Percentiles rank a stretch among this genome's conserved stretches.
Conservation (phyloP, 2,888 invertebrate species). For the Tiphia femorata region DNA sequence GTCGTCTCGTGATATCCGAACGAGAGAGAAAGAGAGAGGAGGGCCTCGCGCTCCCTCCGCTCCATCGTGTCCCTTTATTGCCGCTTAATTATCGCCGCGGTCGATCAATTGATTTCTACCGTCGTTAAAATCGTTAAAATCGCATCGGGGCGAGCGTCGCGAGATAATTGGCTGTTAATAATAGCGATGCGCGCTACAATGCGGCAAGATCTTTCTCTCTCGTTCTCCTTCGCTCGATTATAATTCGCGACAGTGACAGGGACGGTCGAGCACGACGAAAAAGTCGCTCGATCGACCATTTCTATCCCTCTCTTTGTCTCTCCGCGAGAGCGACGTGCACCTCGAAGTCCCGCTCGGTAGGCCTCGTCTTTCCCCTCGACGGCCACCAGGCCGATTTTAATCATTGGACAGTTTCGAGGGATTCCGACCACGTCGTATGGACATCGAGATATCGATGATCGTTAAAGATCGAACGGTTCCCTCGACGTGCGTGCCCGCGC, state of each 20-base stretch:
- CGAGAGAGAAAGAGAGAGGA: no score
- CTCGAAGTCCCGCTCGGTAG: not conserved
- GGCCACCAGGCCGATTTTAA: not conserved
- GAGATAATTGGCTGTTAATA: not conserved
- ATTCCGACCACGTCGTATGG: slow-evolving; percentile 7
- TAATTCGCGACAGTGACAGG: not conserved
- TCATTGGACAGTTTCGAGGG: not conserved
- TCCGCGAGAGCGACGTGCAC: not conserved
- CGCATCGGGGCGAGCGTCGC: no score
- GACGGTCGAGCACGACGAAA: not conserved
- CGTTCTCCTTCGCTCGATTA: not conserved
- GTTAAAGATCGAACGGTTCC: slow-evolving; percentile 27
- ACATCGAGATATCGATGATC: slow-evolving; percentile 15
- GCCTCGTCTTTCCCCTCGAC: no score
- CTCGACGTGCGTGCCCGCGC: not conserved
- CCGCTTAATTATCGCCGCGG: slow-evolving; percentile 3
- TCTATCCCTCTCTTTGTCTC: not conserved
- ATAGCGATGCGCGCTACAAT: not conserved
- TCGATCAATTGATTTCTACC: not conserved
- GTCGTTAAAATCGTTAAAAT: slow-evolving; percentile 7
- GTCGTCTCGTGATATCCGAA: no score
- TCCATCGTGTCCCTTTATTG: not conserved
- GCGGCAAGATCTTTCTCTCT: no score
- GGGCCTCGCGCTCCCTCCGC: no score
- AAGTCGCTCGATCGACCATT: not conserved